Conservation (phyloP, 2,797 vertebrate genomes). For the Telmatherina bonti region DNA sequence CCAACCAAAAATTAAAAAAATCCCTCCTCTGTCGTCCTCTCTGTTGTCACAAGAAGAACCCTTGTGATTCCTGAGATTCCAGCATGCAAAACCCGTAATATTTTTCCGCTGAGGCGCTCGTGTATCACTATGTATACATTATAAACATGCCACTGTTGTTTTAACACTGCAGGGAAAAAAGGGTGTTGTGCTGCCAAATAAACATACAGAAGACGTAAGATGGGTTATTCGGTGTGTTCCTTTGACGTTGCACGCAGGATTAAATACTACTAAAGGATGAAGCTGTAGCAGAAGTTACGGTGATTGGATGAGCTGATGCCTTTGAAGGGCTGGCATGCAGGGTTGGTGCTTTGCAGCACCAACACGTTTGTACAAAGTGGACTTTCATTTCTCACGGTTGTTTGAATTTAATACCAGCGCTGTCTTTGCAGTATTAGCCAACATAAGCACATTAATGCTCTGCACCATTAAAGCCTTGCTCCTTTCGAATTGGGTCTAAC, state of each 20-base stretch:
- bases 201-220: constrained; percentile 51
- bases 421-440: constrained; percentile 16
- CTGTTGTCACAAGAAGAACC: constrained; percentile 61
- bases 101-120: constrained; percentile 57
- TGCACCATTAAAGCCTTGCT: constrained; percentile 11
- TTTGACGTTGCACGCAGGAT: constrained; percentile 39
- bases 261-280: constrained; percentile 51
- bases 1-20: too few species aligned
- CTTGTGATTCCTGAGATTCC: constrained; percentile 72
- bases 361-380: constrained; percentile 23
- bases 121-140: constrained; percentile 51
- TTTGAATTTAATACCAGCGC: constrained; percentile 36
- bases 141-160: constrained; percentile 63
- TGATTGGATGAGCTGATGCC: constrained; percentile 39
- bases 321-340: constrained; percentile 40
- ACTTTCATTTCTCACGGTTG: constrained; percentile 27
- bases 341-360: constrained; percentile 26
- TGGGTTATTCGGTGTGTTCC: constrained; percentile 37
- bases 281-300: constrained; percentile 44
- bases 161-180: constrained; percentile 37
- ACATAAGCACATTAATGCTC: constrained; percentile 33
- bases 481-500: constrained; percentile 7
- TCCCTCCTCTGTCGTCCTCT: constrained; percentile 43
- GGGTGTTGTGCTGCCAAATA: constrained; percentile 56
- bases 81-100: constrained; percentile 53